Conservation (phyloP, 2,888 invertebrate genomes). For the Eurytoma adleriae region DNA sequence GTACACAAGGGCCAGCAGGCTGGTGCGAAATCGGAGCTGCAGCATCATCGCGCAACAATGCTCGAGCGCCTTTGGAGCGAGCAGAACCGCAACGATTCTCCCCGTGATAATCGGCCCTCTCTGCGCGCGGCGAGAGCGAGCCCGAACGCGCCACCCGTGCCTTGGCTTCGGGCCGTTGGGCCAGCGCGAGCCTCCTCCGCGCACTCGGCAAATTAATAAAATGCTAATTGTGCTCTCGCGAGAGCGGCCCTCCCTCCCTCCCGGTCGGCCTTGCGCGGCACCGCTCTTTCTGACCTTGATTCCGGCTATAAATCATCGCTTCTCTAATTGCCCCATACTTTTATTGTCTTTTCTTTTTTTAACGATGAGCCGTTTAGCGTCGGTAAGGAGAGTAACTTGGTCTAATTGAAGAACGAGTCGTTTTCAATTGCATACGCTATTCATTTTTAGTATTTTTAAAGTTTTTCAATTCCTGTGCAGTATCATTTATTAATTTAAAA, state of each 20-base stretch:
- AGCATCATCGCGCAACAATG: slow-evolving; percentile 24
- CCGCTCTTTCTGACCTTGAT: too few relatives aligned
- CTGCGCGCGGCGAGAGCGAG: slow-evolving; percentile 62
- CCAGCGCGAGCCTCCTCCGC: slow-evolving; percentile 25
- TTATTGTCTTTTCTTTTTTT: too few relatives aligned
- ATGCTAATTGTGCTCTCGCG: slow-evolving; percentile 49
- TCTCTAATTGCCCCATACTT: too few relatives aligned
- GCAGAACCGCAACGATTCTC: slow-evolving; percentile 20
- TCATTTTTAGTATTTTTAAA: too few relatives aligned
- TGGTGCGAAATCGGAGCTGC: slow-evolving; percentile 26
- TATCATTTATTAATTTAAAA: too few relatives aligned
- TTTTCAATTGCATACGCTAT: too few relatives aligned
- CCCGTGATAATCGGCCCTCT: slow-evolving; percentile 60
- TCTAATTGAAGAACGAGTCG: too few relatives aligned
- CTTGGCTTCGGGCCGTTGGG: slow-evolving; percentile 57
- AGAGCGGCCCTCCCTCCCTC: not conserved
- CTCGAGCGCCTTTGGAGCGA: slow-evolving; percentile 2
- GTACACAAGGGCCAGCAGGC: not conserved
- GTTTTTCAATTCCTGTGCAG: too few relatives aligned
- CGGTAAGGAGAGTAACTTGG: too few relatives aligned
- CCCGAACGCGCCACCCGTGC: slow-evolving; percentile 49
- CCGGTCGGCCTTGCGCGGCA: too few relatives aligned
- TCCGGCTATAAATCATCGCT: too few relatives aligned
- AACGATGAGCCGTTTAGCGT: too few relatives aligned
- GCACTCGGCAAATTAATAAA: slow-evolving; percentile 55